Base-by-base conservation (phyloP, 1,140 invertebrate species). In the Hirudo medicinalis region DNA sequence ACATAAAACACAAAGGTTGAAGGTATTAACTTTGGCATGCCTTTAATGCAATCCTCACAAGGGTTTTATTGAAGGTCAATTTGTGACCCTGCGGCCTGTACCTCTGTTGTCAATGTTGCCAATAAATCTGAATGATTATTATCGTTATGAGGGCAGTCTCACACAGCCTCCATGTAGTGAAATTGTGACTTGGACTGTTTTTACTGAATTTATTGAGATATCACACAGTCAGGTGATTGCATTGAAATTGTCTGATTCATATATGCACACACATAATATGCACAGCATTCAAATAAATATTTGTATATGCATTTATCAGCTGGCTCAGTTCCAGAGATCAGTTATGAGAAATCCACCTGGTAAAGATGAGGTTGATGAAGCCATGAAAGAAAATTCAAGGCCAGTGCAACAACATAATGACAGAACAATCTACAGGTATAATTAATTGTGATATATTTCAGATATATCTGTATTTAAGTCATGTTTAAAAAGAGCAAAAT, bases 91-190 rank as follows among this genome's bases (percentile, higher is more conserved):
- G 27, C 69, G 69, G 25, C 69, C 69, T 54, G 54, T 70, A 9
- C 69, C 69, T 36, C 43, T 70, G 32, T 32, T 70, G 32, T 70
- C 69, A 0, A 53, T 70, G 49, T 53, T 70, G 8, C 69, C 69
- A 70, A 55, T 70, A 20, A 70, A 70, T 55, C 69, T 72, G 13
- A 72, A 72, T 13, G 68, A 67, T 13, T 81, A 78, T 78, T 90
- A 85, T 77, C 82, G 85, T 2, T 91, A 91, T 76, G 76, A 84
- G 6, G 89, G 89, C 3, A 90, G 89, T 0, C 79, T 91, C 54
- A 91, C 89, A 1, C 90, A 89, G 8, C 89, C 89, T 1, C 81
- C 79, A 0, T 91, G 89, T 75, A 84, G 85, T 57, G 88, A 90
- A 77, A 83, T 84, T 27, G 88, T 91, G 2, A 84, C 85, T 2